A percentile compares a stretch with the other conserved stretches of the same genome.
These are phyloP conservation scores for Philhelius pedissequus DNA, from an alignment of 2,888 invertebrate species.

Conservation along the genomic window DNA sequence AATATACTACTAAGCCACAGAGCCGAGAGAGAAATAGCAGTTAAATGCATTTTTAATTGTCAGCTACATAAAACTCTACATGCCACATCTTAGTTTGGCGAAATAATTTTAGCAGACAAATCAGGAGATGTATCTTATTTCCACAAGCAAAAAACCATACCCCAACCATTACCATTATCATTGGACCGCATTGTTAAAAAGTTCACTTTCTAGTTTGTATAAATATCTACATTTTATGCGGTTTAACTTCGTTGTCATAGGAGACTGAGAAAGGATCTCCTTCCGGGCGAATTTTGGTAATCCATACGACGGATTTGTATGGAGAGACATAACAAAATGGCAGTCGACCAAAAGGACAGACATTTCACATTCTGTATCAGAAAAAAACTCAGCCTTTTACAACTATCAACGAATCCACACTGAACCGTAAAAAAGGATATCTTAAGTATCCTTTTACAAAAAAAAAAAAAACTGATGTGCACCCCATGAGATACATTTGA, in stretches of 20 bases:
- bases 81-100: background rate
- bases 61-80: slow-evolving; percentile 1
- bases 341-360: slow-evolving; percentile 23
- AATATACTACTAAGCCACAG: background rate
- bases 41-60: slow-evolving; percentile 56
- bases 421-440: background rate
- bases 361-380: slow-evolving; percentile 33
- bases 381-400: background rate
- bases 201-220: slow-evolving; percentile 4
- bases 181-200: slow-evolving; percentile 59
- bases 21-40: background rate
- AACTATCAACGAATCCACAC: background rate
- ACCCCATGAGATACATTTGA: slow-evolving; percentile 37
- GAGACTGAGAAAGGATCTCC: slow-evolving; percentile 5
- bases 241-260: slow-evolving; percentile 15
- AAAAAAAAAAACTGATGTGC: slow-evolving; percentile 15
- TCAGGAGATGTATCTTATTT: slow-evolving; percentile 4
- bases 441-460: slow-evolving; percentile 2
- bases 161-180: slow-evolving; percentile 10
- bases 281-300: background rate
- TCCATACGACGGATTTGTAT: background rate
- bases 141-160: background rate
- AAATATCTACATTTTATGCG: slow-evolving; percentile 21
- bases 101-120: slow-evolving; percentile 17
- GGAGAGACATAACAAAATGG: background rate